These are phyloP conservation scores for Propithecus coquereli DNA, from an alignment of 2,113 vertebrate genomes.

Conservation along the genomic window DNA sequence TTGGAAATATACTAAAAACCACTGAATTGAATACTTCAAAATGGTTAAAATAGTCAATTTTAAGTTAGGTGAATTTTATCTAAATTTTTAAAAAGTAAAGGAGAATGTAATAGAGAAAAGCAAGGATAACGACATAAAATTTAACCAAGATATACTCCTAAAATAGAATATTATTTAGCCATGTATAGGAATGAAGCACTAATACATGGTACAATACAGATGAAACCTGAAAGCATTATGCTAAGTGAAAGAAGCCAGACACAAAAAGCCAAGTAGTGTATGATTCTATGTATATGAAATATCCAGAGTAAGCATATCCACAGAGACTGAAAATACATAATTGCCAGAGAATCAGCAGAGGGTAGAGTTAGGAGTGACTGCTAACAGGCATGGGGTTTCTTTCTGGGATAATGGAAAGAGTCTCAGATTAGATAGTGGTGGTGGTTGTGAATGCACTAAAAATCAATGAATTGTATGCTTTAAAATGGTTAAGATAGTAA, in stretches of 20 bases:
- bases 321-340: not conserved
- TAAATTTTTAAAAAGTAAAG: not conserved
- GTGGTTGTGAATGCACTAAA: not conserved
- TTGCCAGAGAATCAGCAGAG: accelerated
- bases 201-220: not conserved
- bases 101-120: not conserved
- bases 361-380: not conserved
- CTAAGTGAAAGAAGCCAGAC: not conserved
- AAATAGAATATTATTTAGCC: not conserved
- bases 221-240: not conserved
- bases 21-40: too few species aligned
- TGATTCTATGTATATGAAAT: not conserved
- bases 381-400: not conserved
- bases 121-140: not conserved
- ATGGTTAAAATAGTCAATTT: not conserved
- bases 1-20: not conserved
- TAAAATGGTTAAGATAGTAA: not conserved
- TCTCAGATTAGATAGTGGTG: not conserved
- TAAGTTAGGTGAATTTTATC: not conserved
- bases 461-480: not conserved
- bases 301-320: not conserved
- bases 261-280: not conserved
- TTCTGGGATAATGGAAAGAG: accelerated
- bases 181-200: not conserved
- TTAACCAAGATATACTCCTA: not conserved